Evolutionary conservation across 2,888 invertebrate species (phyloP).

Genomic region (Acleris cristana): DNA sequence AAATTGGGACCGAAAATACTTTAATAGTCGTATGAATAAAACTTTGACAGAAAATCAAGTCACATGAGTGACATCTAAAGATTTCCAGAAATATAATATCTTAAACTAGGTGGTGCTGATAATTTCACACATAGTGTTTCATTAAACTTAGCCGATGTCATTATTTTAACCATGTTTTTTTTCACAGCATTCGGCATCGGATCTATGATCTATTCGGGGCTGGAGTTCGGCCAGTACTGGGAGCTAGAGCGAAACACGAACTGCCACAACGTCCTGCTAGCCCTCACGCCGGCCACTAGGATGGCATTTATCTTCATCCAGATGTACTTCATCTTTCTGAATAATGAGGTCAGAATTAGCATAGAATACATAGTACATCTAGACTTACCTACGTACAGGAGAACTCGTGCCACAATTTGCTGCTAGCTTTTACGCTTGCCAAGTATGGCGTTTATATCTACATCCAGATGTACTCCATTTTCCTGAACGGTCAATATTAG

Average conservation of each 20-base stretch:
- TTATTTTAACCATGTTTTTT: neutral
- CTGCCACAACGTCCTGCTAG: slow-evolving; percentile 95
- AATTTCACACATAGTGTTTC: too few species aligned
- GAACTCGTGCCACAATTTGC: slow-evolving; percentile 91
- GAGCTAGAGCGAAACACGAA: slow-evolving; percentile 95
- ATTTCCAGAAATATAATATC: too few species aligned
- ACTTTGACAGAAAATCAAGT: too few species aligned
- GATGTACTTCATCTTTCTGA: slow-evolving; percentile 99
- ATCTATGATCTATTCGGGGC: slow-evolving; percentile 97
- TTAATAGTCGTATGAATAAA: too few species aligned
- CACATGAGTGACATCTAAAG: too few species aligned
- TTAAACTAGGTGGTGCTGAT: too few species aligned
- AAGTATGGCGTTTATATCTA: slow-evolving; percentile 99
- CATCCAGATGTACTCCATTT: slow-evolving; percentile 99
- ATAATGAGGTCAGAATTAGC: slow-evolving; percentile 91
- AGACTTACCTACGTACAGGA: too few species aligned
- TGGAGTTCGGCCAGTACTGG: slow-evolving; percentile 97
- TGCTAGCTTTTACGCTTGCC: slow-evolving; percentile 94
- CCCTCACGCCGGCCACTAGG: slow-evolving; percentile 94
- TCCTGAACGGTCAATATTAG: slow-evolving; percentile 93
- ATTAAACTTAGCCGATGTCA: too few species aligned
- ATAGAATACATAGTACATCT: neutral
- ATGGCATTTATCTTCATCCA: slow-evolving; percentile 99
- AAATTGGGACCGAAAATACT: too few species aligned
- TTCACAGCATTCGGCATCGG: slow-evolving; percentile 96